Base-by-base conservation (phyloP, 2,113 vertebrate genomes). In the Bubo bubo region DNA sequence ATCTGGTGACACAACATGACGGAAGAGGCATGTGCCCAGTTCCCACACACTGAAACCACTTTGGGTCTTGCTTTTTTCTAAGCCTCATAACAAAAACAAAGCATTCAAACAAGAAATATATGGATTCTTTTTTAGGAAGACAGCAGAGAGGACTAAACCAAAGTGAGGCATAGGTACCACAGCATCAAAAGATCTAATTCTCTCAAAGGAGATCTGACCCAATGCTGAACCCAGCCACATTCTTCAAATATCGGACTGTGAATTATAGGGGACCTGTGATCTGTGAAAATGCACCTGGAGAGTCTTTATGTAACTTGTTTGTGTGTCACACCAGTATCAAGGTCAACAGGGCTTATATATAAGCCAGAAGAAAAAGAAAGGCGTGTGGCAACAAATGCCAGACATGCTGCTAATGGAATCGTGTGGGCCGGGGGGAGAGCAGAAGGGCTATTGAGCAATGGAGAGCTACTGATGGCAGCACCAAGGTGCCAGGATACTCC, bases 241-340 rank as follows among this genome's bases (percentile, higher is more conserved):
- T 75, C 27, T 79, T 87, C 53, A 68, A 60, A 68, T 75, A 79
- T 13, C 63, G 32, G 60, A 41, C 59, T 74, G 12, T 26, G 20
- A 83, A 89, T 50, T 74, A 55, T 0, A 72, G 32, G 43, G 8
- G 10, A 77, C 28, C n/a, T 91, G 62, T 47, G 43, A 88, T 58
- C 59, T 53, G 28, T 0, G 4, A 90, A 94, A 95, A 70, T 27
- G 62, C 58, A 83, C 50, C 45, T 68, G n/a, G 22, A n/a, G 43
- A 81, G 62, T 62, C 49, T 94, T 90, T 95, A 90, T 58, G 32
- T 83, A 88, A 93, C 43, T 90, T 92, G 45, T 71, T 86, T 80
- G 23, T 73, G 39, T 71, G 52, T 86, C 58, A 83, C 66, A 86
- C 34, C 35, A 74, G 27, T 45, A 34, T 58, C 63, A 86, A 90